Evolutionary conservation across 1,140 invertebrate species (phyloP), one percentile per base, ranked within the genome.

Genomic region (Lasaia peninsularis): DNA sequence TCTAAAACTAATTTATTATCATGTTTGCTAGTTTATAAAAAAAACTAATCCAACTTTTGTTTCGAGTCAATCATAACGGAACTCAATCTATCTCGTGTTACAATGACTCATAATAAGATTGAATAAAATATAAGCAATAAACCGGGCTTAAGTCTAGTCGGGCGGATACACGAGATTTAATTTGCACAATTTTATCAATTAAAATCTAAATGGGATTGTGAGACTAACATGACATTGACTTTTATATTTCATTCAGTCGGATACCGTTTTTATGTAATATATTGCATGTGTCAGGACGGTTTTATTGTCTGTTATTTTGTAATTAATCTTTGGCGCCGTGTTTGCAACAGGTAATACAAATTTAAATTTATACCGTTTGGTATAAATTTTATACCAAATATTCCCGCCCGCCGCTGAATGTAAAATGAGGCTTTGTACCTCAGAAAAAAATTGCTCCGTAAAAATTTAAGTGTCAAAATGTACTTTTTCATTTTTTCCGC

Each of bases 141-240:
- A 44, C 9, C 37, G 37, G 16, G 16, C 37, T 18, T 44, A 16
- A 20, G 37, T 44, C 37, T 44, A 10, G 9, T 11, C 37, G 37
- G 11, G 37, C 37, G 37, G 37, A 44, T 44, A 20, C 37, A 44
- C 37, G 18, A 44, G 16, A 44, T 44, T 44, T 44, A 16, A 16
- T 44, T 44, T 20, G 37, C 37, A 44, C 40, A 44, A 44, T 44
- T 44, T 44, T 44, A 44, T 44, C 40, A 44, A 44, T 44, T 44
- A 44, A 28, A 44, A 44, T 44, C 40, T 44, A 44, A 44, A 44
- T 44, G 40, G 40, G 16, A 44, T 44, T 44, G 40, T 44, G 40
- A 4, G 40, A 44, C 40, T 44, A 44, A 18, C 18, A 44, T 44
- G 40, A 44, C 40, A 44, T 44, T 44, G 40, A 44, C 40, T 44